Conservation (phyloP, 1,140 invertebrate genomes). For the Sinella curviseta region DNA sequence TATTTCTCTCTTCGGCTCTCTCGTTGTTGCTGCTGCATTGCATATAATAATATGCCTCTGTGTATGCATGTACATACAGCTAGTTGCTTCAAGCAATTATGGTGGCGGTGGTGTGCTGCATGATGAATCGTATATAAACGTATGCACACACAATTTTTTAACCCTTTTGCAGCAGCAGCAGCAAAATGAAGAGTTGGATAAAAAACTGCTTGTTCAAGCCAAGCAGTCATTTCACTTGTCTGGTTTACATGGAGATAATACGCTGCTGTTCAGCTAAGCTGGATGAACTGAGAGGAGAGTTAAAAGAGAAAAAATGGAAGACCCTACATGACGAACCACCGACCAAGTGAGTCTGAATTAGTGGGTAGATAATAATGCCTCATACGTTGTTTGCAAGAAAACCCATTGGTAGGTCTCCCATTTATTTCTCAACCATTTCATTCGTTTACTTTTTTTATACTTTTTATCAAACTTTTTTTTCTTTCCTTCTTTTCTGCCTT, state of each 20-base stretch:
- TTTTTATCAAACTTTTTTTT: not conserved
- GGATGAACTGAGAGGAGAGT: not conserved
- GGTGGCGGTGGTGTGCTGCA: not conserved
- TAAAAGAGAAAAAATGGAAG: conserved; percentile 32
- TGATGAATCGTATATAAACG: not conserved
- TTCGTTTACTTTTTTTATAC: not conserved
- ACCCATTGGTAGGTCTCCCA: conserved; percentile 43
- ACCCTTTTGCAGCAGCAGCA: not conserved
- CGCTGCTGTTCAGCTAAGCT: not conserved
- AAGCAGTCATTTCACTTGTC: conserved; percentile 12
- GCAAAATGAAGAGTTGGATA: too few relatives aligned
- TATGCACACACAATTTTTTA: not conserved
- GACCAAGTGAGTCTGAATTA: conserved; percentile 43
- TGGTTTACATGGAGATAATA: not conserved
- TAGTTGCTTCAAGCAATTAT: conserved; percentile 15
- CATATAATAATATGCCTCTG: too few relatives aligned
- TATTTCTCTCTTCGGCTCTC: not conserved
- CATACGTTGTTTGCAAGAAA: conserved; percentile 33
- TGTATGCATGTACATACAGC: too few relatives aligned
- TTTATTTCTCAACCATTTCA: conserved; percentile 24
- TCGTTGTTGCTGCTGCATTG: not conserved
- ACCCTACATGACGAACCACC: conserved; percentile 48
- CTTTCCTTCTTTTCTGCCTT: not conserved
- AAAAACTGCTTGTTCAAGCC: too few relatives aligned
- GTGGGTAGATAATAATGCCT: conserved; percentile 45